Evolutionary conservation across 2,113 vertebrate genomes (phyloP).

Genomic region (Thunnus thynnus): DNA sequence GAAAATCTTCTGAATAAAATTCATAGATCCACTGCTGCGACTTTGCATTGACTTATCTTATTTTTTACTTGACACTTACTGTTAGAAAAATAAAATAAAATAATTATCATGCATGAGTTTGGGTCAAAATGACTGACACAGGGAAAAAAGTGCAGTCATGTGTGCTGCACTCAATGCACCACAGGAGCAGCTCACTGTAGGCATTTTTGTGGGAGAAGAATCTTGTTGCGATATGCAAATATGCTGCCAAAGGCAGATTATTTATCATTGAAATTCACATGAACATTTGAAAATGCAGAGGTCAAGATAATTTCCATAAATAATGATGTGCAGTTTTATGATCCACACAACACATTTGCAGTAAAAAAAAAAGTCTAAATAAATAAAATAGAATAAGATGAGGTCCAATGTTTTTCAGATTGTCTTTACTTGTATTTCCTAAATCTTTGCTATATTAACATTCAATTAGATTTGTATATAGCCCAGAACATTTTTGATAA

Average conservation of each 20-base stretch:
- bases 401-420: not conserved
- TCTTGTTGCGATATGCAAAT: not conserved
- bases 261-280: not conserved
- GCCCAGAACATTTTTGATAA: too few species aligned
- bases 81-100: not conserved
- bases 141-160: not conserved
- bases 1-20: not conserved
- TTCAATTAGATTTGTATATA: not conserved
- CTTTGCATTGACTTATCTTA: not conserved
- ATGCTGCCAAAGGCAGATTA: not conserved
- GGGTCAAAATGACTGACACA: not conserved
- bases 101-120: conserved; percentile 6
- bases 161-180: not conserved
- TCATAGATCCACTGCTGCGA: not conserved
- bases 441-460: not conserved
- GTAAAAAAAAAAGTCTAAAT: not conserved
- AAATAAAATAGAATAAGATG: not conserved
- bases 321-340: not conserved
- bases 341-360: not conserved
- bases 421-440: not conserved
- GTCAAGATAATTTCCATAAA: not conserved
- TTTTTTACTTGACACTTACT: not conserved
- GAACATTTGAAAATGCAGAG: not conserved
- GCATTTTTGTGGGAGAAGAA: not conserved
- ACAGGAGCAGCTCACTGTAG: not conserved